phyloP scores from a whole-genome alignment of 2,888 invertebrate species.

The Chrysotoxum bicinctum region DNA sequence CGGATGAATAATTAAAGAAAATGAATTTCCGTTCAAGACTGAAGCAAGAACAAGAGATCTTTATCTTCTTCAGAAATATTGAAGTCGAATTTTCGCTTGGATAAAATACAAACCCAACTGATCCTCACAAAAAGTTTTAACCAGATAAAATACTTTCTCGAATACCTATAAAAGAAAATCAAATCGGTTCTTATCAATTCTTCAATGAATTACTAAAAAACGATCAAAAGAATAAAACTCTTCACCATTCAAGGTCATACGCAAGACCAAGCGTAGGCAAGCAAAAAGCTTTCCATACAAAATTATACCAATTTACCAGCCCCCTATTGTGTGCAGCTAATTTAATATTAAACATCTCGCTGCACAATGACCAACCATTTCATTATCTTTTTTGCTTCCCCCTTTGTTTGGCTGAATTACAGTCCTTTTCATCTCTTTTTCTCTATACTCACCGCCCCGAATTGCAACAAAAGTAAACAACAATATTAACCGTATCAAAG shows the following conservation, averaged over 20 bases:
- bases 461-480: constrained; percentile 71
- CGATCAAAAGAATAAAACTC: background rate
- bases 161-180: too few relatives aligned
- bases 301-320: constrained; percentile 58
- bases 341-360: constrained; percentile 66
- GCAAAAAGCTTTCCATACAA: constrained; percentile 10
- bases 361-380: constrained; percentile 64
- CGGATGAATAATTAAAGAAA: too few relatives aligned
- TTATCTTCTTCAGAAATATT: too few relatives aligned
- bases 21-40: too few relatives aligned
- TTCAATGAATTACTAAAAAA: background rate
- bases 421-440: constrained; percentile 57
- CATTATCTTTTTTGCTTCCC: constrained; percentile 43
- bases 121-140: too few relatives aligned
- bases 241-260: constrained; percentile 43
- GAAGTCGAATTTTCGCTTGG: too few relatives aligned
- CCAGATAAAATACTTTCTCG: too few relatives aligned
- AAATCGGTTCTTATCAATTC: too few relatives aligned
- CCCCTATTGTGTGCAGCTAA: constrained; percentile 57
- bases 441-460: constrained; percentile 55
- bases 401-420: constrained; percentile 61
- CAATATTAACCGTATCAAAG: constrained; percentile 72
- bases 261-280: too few relatives aligned
- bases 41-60: too few relatives aligned
- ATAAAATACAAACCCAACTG: too few relatives aligned